Evolutionary conservation across 2,113 vertebrate genomes (phyloP).

Genomic region (Psettodes erumei): DNA sequence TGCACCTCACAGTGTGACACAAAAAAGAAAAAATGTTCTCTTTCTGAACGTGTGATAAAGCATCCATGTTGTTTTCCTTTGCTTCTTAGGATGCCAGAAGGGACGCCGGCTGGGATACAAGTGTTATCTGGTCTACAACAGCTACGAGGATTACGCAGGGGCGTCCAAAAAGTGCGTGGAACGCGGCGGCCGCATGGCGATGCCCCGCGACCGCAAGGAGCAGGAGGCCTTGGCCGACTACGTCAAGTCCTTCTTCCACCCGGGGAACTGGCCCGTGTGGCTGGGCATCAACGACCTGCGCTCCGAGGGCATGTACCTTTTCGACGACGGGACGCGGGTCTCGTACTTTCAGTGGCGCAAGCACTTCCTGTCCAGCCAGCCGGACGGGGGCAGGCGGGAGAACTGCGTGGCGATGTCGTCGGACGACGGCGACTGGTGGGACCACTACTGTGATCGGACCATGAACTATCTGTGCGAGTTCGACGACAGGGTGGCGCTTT

Average conservation of each 20-base stretch:
- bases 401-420: constrained; percentile 93
- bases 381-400: constrained; percentile 88
- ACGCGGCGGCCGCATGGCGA: constrained; percentile 88
- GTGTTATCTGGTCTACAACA: constrained; percentile 88
- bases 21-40: neutral
- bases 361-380: constrained; percentile 88
- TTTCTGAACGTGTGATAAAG: neutral
- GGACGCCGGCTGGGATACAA: constrained; percentile 86
- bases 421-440: constrained; percentile 94
- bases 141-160: constrained; percentile 82
- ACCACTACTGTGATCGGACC: constrained; percentile 89
- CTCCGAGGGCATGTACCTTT: constrained; percentile 88
- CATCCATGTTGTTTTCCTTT: neutral
- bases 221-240: constrained; percentile 86
- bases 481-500: constrained; percentile 79
- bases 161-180: constrained; percentile 85
- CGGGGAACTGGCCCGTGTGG: constrained; percentile 92
- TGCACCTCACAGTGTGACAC: neutral
- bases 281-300: constrained; percentile 89
- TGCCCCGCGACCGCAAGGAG: constrained; percentile 87
- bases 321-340: constrained; percentile 87
- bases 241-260: constrained; percentile 84
- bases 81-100: constrained; percentile 86
- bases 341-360: constrained; percentile 91
- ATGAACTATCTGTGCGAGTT: constrained; percentile 93